These are phyloP conservation scores for Oedothorax gibbosus DNA, from an alignment of 1,140 invertebrate species.

Conservation along the genomic window DNA sequence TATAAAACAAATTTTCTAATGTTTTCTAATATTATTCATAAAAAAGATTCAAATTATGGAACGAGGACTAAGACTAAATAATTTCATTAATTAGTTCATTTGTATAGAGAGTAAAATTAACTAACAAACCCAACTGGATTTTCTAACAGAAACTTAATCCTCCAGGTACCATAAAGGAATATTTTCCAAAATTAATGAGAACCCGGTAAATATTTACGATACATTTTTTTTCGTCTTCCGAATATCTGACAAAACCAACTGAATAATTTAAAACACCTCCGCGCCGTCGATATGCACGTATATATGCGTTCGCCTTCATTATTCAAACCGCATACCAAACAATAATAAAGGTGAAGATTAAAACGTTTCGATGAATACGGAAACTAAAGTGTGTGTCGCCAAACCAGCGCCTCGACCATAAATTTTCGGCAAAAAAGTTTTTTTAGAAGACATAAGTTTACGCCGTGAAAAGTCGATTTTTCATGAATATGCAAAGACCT, in stretches of 20 bases:
- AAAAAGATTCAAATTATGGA: no score
- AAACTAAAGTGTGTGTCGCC: background rate
- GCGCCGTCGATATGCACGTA: no score
- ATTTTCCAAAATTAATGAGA: background rate
- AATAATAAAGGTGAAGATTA: background rate
- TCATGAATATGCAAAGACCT: conserved; percentile 7
- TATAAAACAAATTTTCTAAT: no score
- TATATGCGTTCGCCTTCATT: background rate
- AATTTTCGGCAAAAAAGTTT: background rate
- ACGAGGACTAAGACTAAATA: no score
- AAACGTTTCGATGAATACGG: background rate
- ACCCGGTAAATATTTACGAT: conserved; percentile 5
- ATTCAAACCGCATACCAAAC: conserved; percentile 15
- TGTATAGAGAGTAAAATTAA: no score
- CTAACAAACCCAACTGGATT: no score
- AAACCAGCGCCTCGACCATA: background rate
- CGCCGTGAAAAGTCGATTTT: background rate
- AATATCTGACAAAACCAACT: background rate
- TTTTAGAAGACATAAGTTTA: background rate
- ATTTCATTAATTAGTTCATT: no score
- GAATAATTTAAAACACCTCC: background rate
- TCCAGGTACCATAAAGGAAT: background rate
- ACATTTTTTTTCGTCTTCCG: background rate
- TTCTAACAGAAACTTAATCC: no score
- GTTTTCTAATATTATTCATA: no score